Evolutionary conservation across 2,113 vertebrate species (phyloP).

Genomic region (Amphiprion ocellaris): DNA sequence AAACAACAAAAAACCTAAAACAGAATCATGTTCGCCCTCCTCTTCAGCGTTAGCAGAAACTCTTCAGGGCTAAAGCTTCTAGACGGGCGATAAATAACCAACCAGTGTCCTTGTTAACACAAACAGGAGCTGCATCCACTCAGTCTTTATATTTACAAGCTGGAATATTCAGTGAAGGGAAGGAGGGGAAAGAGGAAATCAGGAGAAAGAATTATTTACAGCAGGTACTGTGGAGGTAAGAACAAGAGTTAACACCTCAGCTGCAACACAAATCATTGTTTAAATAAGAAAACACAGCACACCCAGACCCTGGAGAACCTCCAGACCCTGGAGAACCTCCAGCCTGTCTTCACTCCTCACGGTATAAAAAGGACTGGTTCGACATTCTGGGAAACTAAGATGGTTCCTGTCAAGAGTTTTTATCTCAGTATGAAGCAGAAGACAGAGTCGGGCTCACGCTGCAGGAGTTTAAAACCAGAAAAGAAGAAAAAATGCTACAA

Average conservation of each 20-base stretch:
- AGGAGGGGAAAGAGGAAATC: constrained; percentile 15
- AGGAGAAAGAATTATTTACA: constrained; percentile 79
- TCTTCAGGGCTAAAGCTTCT: constrained; percentile 66
- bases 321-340: too few species aligned
- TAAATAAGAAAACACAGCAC: constrained; percentile 50
- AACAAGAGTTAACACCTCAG: constrained; percentile 44
- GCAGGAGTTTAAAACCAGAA: too few species aligned
- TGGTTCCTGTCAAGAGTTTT: neutral
- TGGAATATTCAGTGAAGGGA: constrained; percentile 69
- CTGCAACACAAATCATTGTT: constrained; percentile 54
- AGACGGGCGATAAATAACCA: constrained; percentile 31
- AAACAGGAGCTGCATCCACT: constrained; percentile 57
- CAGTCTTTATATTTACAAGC: constrained; percentile 77
- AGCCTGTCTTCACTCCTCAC: too few species aligned
- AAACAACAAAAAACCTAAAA: constrained; percentile 43
- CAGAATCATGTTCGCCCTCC: constrained; percentile 58
- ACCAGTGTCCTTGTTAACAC: constrained; percentile 55
- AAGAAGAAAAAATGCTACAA: too few species aligned
- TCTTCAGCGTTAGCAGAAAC: constrained; percentile 61
- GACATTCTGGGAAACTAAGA: constrained; percentile 28
- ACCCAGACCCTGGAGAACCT: constrained; percentile 23
- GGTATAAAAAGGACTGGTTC: constrained; percentile 11
- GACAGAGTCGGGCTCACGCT: neutral
- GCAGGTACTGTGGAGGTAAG: constrained; percentile 44
- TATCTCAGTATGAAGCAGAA: constrained; percentile 1